Evolutionary conservation across 2,888 invertebrate species (phyloP).

Genomic region (Stenchaetothrips biformis): DNA sequence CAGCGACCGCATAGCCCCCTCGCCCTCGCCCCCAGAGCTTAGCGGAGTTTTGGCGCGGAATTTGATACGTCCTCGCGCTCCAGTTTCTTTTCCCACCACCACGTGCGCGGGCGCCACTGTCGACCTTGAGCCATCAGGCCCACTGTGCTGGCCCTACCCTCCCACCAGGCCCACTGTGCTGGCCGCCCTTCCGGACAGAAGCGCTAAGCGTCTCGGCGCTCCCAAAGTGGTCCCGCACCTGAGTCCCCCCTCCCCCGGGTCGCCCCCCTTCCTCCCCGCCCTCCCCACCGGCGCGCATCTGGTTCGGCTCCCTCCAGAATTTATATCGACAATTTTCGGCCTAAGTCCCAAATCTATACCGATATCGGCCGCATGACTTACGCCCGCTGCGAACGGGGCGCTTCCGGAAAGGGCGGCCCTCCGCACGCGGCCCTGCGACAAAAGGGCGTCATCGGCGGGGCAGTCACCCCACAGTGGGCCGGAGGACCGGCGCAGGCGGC

Average conservation of each 20-base stretch:
- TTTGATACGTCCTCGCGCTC: not conserved
- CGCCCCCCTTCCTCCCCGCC: not conserved
- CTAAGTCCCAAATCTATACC: slow-evolving; percentile 24
- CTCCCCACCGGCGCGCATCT: not conserved
- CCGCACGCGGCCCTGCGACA: not conserved
- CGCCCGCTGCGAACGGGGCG: not conserved
- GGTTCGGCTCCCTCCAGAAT: slow-evolving; percentile 18
- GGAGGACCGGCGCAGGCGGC: too few species aligned
- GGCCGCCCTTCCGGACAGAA: not conserved
- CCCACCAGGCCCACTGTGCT: not conserved
- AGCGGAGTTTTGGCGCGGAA: slow-evolving; percentile 1
- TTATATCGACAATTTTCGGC: slow-evolving; percentile 25
- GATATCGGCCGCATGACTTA: slow-evolving; percentile 18
- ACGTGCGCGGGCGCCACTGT: not conserved
- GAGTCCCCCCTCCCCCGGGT: not conserved
- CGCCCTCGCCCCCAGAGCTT: not conserved
- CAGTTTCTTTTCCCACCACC: not conserved
- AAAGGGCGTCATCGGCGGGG: too few species aligned
- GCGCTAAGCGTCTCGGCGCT: slow-evolving; percentile 3
- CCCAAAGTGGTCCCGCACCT: slow-evolving; percentile 7
- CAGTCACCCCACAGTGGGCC: too few species aligned
- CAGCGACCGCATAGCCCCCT: not conserved
- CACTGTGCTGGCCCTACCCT: too few species aligned
- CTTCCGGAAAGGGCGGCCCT: not conserved
- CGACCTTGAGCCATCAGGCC: not conserved